A percentile compares a stretch with the other conserved stretches of the same genome.
These are phyloP conservation scores for Dreissena rostriformis DNA, from an alignment of 1,140 invertebrate genomes.

Conservation along the genomic window DNA sequence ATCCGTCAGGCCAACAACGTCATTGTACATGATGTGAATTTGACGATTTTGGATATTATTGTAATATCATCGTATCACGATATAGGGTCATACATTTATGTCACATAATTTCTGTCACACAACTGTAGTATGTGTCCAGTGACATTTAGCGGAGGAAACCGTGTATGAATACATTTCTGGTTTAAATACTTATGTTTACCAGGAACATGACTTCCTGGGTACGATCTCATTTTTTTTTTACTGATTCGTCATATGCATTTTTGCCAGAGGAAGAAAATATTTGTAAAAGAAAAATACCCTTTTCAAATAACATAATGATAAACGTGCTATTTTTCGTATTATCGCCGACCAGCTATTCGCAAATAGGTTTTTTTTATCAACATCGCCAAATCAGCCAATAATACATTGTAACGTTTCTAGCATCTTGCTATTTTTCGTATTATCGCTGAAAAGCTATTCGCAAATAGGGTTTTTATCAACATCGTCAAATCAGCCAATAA, in stretches of 20 bases:
- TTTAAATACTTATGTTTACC: not conserved
- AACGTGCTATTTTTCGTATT: not conserved
- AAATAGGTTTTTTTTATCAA: not conserved
- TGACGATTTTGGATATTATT: no score
- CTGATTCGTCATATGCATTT: not conserved
- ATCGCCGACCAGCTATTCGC: not conserved
- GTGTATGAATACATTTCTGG: no score
- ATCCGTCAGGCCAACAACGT: no score
- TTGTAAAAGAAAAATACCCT: not conserved
- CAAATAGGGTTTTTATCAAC: not conserved
- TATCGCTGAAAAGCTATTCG: not conserved
- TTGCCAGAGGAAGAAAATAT: not conserved
- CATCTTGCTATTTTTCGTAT: not conserved
- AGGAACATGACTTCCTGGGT: not conserved
- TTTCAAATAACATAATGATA: not conserved
- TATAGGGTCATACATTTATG: no score
- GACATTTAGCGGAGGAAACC: no score
- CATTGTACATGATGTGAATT: no score
- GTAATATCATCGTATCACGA: no score
- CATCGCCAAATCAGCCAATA: not conserved
- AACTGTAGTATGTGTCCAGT: no score
- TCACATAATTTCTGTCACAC: no score
- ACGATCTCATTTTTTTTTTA: not conserved
- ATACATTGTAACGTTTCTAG: not conserved
- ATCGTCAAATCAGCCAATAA: not conserved